Conservation (phyloP, 2,113 vertebrate genomes). For the Anoura caudifer region DNA sequence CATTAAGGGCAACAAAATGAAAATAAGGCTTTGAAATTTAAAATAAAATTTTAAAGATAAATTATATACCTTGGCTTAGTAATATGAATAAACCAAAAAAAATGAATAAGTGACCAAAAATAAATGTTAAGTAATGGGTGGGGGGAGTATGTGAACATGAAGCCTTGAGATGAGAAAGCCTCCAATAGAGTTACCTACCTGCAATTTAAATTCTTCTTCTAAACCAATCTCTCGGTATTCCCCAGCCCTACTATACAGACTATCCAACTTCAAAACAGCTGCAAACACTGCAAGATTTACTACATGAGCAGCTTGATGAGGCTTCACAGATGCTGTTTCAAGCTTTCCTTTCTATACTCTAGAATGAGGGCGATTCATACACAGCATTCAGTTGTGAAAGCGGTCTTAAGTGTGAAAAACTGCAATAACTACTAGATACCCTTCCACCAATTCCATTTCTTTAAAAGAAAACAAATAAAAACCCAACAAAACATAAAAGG, state of each 20-base stretch:
- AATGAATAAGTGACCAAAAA: constrained; percentile 80
- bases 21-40: constrained; percentile 88
- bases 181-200: constrained; percentile 93
- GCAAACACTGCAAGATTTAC: constrained; percentile 70
- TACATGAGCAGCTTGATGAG: neutral
- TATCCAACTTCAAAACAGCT: constrained; percentile 57
- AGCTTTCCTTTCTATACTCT: neutral
- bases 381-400: neutral
- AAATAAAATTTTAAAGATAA: constrained; percentile 80
- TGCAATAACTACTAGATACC: constrained; percentile 69
- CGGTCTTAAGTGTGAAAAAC: constrained; percentile 33
- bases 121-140: constrained; percentile 80
- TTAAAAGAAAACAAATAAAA: neutral
- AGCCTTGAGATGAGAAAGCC: constrained; percentile 84
- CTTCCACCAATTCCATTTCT: constrained; percentile 1
- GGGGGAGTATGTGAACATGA: constrained; percentile 83
- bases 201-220: constrained; percentile 82
- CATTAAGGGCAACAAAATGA: constrained; percentile 84
- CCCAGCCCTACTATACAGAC: constrained; percentile 36
- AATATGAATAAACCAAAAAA: constrained; percentile 82
- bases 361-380: neutral
- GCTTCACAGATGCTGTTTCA: constrained; percentile 3
- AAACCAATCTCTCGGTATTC: constrained; percentile 69
- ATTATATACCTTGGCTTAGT: constrained; percentile 88
- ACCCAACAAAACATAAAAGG: neutral